Conservation (phyloP, 2,888 invertebrate species). For the Ceraclea dissimilis region DNA sequence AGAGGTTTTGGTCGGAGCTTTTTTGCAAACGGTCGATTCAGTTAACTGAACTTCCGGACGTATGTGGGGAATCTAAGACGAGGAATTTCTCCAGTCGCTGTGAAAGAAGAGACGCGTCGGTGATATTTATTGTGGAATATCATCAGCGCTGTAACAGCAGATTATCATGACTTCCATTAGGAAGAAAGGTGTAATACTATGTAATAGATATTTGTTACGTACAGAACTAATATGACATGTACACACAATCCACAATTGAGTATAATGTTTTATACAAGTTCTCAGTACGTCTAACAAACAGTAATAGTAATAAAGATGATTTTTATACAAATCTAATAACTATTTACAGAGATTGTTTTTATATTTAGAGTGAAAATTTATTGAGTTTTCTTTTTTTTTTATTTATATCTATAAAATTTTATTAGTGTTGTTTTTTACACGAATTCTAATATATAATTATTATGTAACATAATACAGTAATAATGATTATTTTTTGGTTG, state of each 20-base stretch:
- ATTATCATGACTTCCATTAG: neutral
- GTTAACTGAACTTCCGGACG: too few relatives aligned
- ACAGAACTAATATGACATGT: conserved; percentile 29
- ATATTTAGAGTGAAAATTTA: conserved; percentile 50
- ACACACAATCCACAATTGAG: too few relatives aligned
- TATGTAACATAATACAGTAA: conserved; percentile 2
- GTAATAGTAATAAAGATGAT: conserved; percentile 47
- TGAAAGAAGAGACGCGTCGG: neutral
- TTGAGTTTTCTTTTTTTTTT: conserved; percentile 51
- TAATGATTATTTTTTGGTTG: conserved; percentile 8
- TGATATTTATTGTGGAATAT: neutral
- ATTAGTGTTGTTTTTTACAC: conserved; percentile 53
- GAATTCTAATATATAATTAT: conserved; percentile 26
- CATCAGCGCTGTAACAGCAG: too few relatives aligned
- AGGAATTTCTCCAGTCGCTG: too few relatives aligned
- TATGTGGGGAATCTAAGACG: too few relatives aligned
- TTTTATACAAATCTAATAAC: conserved; percentile 51
- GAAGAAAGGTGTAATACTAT: conserved; percentile 5
- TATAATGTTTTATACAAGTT: too few relatives aligned
- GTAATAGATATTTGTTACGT: conserved; percentile 11
- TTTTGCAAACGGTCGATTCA: too few relatives aligned
- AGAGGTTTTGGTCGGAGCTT: too few relatives aligned
- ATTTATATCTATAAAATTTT: conserved; percentile 40
- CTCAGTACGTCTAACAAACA: too few relatives aligned
- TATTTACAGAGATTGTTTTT: conserved; percentile 53